Percentiles rank a stretch among this genome's conserved stretches.
Evolutionary conservation across 2,888 invertebrate species (phyloP).

Genomic region (Macrophya alboannulata): DNA sequence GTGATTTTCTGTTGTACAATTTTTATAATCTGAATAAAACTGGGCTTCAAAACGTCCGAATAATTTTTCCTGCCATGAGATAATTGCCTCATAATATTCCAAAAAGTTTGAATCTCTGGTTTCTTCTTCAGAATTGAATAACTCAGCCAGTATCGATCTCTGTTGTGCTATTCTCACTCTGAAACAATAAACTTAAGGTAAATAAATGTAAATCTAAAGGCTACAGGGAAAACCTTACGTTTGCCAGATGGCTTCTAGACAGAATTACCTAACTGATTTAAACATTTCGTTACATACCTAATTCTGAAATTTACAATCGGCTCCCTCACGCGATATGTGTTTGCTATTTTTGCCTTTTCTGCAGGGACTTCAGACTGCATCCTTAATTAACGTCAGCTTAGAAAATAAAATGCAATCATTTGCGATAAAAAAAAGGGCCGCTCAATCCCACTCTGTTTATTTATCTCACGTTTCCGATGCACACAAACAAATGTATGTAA

Average conservation of each 20-base stretch:
- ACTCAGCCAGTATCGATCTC: constrained; percentile 74
- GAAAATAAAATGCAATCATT: not conserved
- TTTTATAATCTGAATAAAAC: constrained; percentile 83
- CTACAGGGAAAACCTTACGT: constrained; percentile 18
- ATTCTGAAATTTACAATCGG: constrained; percentile 75
- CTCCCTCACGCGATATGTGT: constrained; percentile 73
- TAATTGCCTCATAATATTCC: constrained; percentile 75
- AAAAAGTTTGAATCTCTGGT: constrained; percentile 75
- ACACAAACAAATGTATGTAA: not conserved
- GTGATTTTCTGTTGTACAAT: constrained; percentile 85
- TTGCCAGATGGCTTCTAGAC: constrained; percentile 50
- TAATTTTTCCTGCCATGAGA: constrained; percentile 89
- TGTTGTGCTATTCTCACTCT: constrained; percentile 76
- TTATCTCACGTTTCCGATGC: not conserved
- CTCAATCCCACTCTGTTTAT: not conserved
- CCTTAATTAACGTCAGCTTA: constrained; percentile 31
- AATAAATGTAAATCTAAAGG: constrained; percentile 64
- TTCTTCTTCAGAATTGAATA: constrained; percentile 75
- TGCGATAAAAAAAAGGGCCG: not conserved
- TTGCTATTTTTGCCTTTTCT: constrained; percentile 74
- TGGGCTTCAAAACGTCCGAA: constrained; percentile 84
- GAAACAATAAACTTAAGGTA: constrained; percentile 67
- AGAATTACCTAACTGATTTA: constrained; percentile 39
- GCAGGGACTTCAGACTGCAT: constrained; percentile 64
- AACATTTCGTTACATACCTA: constrained; percentile 66